Percentiles rank a stretch among this genome's conserved stretches.
phyloP scores from a whole-genome alignment of 2,888 invertebrate genomes.

The Oxyscelio sp. region DNA sequence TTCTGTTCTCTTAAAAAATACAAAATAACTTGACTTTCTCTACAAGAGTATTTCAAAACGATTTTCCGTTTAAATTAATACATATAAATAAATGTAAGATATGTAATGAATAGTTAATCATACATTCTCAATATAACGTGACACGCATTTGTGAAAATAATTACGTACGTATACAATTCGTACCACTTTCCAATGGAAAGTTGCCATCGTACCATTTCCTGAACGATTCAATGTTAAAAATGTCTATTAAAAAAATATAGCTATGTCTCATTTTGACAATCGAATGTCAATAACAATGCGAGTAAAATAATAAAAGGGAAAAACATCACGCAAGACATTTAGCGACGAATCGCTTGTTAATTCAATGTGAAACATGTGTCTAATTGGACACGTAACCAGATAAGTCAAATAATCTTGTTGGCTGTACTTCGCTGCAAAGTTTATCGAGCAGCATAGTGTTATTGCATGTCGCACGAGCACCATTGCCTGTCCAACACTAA shows the following conservation, averaged over 20 bases:
- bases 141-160: slow-evolving; percentile 5
- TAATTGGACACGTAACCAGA: slow-evolving; percentile 24
- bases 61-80: not conserved
- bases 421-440: not conserved
- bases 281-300: not conserved
- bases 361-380: not conserved
- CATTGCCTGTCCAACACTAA: slow-evolving; percentile 31
- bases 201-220: not conserved
- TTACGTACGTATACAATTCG: too few species aligned
- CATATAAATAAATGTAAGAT: not conserved
- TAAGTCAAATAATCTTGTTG: slow-evolving; percentile 49
- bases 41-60: not conserved
- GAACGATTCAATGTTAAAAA: not conserved
- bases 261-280: not conserved
- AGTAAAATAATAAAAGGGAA: not conserved
- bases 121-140: not conserved
- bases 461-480: slow-evolving; percentile 28
- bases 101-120: not conserved
- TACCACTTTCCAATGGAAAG: too few species aligned
- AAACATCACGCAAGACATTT: not conserved
- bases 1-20: not conserved
- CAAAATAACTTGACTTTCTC: not conserved
- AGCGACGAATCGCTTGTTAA: not conserved
- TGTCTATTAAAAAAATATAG: not conserved
- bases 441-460: not conserved